A percentile compares a stretch with the other conserved stretches of the same genome.
Conservation (phyloP, 2,797 vertebrate species). For the Megalops cyprinoides region DNA sequence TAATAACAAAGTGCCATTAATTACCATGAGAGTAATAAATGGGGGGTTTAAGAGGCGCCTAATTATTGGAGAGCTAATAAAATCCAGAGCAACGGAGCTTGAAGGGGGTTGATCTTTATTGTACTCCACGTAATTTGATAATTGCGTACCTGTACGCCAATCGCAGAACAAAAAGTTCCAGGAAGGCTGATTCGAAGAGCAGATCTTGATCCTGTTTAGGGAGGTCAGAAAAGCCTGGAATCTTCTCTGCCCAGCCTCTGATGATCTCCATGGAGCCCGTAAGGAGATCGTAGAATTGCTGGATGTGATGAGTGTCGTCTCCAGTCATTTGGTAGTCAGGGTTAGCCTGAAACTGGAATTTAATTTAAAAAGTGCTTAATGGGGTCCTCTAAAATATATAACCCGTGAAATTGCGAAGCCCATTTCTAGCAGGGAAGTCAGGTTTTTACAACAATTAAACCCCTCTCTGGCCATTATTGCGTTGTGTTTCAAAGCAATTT, state of each 20-base stretch:
- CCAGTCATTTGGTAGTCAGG: slow-evolving; percentile 82
- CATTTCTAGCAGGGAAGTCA: slow-evolving; percentile 63
- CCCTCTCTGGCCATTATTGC: slow-evolving; percentile 68
- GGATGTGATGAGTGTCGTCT: slow-evolving; percentile 91
- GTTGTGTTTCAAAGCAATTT: slow-evolving; percentile 72
- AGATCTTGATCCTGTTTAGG: slow-evolving; percentile 92
- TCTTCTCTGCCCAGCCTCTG: slow-evolving; percentile 90
- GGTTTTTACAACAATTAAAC: slow-evolving; percentile 73
- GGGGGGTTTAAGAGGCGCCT: slow-evolving; percentile 83
- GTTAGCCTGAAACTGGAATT: slow-evolving; percentile 87
- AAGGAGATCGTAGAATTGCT: slow-evolving; percentile 95
- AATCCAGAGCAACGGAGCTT: slow-evolving; percentile 77
- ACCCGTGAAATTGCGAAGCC: slow-evolving; percentile 77
- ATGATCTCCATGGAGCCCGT: slow-evolving; percentile 97
- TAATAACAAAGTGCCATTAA: slow-evolving; percentile 70
- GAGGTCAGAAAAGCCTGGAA: slow-evolving; percentile 87
- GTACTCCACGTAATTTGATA: slow-evolving; percentile 27
- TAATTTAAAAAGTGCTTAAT: slow-evolving; percentile 69
- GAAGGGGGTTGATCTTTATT: slow-evolving; percentile 67
- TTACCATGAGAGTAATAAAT: slow-evolving; percentile 81
- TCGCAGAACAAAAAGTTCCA: slow-evolving; percentile 94
- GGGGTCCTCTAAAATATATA: slow-evolving; percentile 75
- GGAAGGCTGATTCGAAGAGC: slow-evolving; percentile 93
- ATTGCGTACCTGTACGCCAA: slow-evolving; percentile 88
- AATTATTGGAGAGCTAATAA: slow-evolving; percentile 88